These are phyloP conservation scores for Pachyrhynchus sulphureomaculatus DNA, from an alignment of 1,140 invertebrate species.

Conservation along the genomic window DNA sequence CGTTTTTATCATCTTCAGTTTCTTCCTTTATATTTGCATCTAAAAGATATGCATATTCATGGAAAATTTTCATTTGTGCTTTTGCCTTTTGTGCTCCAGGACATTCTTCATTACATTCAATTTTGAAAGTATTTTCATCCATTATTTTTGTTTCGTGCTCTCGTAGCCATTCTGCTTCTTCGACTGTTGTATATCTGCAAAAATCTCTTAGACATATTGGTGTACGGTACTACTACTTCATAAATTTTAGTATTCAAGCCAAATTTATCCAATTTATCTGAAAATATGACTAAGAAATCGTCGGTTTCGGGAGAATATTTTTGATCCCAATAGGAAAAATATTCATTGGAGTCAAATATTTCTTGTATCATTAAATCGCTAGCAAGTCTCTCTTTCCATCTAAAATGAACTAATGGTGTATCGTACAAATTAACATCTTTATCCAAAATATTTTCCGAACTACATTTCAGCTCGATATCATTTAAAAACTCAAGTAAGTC, in stretches of 20 bases:
- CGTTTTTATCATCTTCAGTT: neutral
- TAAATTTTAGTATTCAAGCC: conserved; percentile 31
- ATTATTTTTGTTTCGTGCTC: conserved; percentile 12
- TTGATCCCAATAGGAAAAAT: conserved; percentile 21
- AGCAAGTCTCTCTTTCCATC: conserved; percentile 34
- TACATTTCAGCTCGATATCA: neutral
- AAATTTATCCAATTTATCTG: conserved; percentile 35
- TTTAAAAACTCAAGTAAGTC: conserved; percentile 9
- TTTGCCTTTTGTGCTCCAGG: conserved; percentile 24
- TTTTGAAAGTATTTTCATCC: conserved; percentile 8
- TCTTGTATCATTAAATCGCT: conserved; percentile 29
- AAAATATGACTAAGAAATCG: conserved; percentile 31
- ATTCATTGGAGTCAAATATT: conserved; percentile 22
- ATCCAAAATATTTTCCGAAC: neutral
- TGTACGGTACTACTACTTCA: conserved; percentile 26
- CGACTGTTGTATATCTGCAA: conserved; percentile 29
- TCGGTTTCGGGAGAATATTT: conserved; percentile 34
- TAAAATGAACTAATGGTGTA: conserved; percentile 22
- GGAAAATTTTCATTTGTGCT: conserved; percentile 22
- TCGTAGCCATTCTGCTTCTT: conserved; percentile 30
- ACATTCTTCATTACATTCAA: conserved; percentile 19
- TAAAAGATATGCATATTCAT: conserved; percentile 33
- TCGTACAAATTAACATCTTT: conserved; percentile 24
- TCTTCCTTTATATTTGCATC: conserved; percentile 13
- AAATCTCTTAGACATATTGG: conserved; percentile 40